Evolutionary conservation across 2,113 vertebrate species (phyloP).

Genomic region (Colossoma macropomum): DNA sequence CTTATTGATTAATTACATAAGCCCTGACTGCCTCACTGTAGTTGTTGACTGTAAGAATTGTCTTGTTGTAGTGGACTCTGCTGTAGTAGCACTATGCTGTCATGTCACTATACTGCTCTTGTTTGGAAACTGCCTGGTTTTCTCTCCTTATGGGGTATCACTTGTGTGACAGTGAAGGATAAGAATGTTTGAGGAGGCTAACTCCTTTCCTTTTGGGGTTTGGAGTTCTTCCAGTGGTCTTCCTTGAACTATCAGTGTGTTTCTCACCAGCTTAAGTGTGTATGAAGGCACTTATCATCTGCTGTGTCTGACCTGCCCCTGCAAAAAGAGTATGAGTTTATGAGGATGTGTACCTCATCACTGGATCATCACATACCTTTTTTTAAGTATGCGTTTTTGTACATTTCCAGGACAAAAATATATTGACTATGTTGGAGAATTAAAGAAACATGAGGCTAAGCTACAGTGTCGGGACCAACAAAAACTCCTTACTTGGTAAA

Average conservation of each 20-base stretch:
- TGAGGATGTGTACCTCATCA: background rate
- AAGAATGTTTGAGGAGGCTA: conserved; percentile 7
- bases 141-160: background rate
- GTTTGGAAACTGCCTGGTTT: background rate
- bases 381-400: background rate
- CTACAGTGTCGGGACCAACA: too few relatives aligned
- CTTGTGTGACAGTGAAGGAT: background rate
- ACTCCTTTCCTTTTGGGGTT: conserved; percentile 1
- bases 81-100: background rate
- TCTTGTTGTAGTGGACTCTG: background rate
- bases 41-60: conserved; percentile 2
- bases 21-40: background rate
- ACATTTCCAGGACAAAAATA: too few relatives aligned
- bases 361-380: background rate
- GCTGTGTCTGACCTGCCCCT: background rate
- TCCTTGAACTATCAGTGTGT: conserved; percentile 15
- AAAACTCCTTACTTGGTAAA: too few relatives aligned
- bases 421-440: too few relatives aligned
- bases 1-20: conserved; percentile 4
- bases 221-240: conserved; percentile 17
- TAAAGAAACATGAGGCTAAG: too few relatives aligned
- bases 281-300: conserved; percentile 7
- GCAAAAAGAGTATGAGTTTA: conserved; percentile 11
- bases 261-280: background rate
- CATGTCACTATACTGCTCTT: background rate